Percentiles rank a stretch among this genome's conserved stretches.
Conservation (phyloP, 2,113 vertebrate species). For the Microcebus jonahi region DNA sequence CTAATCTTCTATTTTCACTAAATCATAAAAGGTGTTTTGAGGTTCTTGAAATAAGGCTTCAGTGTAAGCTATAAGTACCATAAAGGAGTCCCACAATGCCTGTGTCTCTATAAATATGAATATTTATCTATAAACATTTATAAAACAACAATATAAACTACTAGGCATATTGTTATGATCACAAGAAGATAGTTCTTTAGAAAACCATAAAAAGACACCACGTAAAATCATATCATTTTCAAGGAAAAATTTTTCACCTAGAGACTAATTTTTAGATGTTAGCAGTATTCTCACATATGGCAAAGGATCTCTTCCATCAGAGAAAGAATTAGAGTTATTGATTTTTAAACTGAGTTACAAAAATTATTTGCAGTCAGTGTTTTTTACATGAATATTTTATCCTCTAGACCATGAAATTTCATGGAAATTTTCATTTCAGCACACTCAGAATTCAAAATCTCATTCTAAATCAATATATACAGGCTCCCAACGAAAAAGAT, state of each 20-base stretch:
- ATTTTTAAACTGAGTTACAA: neutral
- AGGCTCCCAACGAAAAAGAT: slow-evolving; percentile 7
- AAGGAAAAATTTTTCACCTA: slow-evolving; percentile 26
- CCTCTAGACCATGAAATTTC: neutral
- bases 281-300: neutral
- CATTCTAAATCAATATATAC: slow-evolving; percentile 50
- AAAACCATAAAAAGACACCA: neutral
- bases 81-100: neutral
- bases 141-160: neutral
- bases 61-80: neutral
- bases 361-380: slow-evolving; percentile 28
- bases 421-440: neutral
- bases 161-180: neutral
- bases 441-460: slow-evolving; percentile 9
- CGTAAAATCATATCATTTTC: neutral
- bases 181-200: neutral
- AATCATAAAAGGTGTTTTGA: neutral
- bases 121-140: neutral
- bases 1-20: neutral
- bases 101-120: neutral
- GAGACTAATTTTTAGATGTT: neutral
- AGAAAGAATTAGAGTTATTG: neutral
- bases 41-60: neutral
- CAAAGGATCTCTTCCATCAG: neutral
- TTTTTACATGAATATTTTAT: neutral